Evolutionary conservation across 1,140 invertebrate genomes (phyloP).

Genomic region (Drosophila santomea): DNA sequence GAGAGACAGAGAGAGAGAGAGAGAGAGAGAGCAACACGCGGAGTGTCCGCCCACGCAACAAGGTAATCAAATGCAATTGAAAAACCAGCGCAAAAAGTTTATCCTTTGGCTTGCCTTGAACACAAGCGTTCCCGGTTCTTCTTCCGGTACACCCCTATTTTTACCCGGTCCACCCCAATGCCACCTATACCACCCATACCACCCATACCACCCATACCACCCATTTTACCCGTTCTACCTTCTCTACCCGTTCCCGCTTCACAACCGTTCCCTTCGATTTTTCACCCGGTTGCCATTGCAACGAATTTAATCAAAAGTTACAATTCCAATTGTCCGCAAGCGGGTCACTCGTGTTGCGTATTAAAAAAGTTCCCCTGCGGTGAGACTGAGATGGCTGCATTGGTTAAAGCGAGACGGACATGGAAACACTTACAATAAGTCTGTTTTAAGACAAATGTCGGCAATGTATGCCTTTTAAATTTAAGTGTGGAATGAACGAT

Average conservation of each 20-base stretch:
- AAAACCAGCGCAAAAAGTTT: slow-evolving; percentile 75
- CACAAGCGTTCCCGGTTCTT: slow-evolving; percentile 30
- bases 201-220: too few species aligned
- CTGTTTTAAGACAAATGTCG: too few species aligned
- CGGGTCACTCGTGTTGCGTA: slow-evolving; percentile 82
- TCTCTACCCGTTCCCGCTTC: slow-evolving; percentile 17
- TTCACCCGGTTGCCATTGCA: slow-evolving; percentile 73
- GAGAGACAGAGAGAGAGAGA: background rate
- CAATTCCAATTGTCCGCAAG: slow-evolving; percentile 82
- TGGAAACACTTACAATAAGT: background rate
- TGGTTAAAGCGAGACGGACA: background rate
- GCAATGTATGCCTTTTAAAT: background rate
- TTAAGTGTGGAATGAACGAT: background rate
- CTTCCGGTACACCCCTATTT: background rate
- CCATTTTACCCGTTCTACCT: too few species aligned
- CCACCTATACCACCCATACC: background rate
- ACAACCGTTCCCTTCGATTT: slow-evolving; percentile 52
- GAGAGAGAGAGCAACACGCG: slow-evolving; percentile 27
- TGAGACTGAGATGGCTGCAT: slow-evolving; percentile 30
- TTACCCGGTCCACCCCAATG: background rate
- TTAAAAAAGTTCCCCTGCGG: slow-evolving; percentile 76
- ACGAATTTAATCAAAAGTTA: slow-evolving; percentile 83
- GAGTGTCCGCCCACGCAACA: slow-evolving; percentile 63
- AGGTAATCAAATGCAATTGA: slow-evolving; percentile 83
- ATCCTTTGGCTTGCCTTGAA: slow-evolving; percentile 58